These are phyloP conservation scores for Drosophila teissieri DNA, from an alignment of 1,140 invertebrate species.

Conservation along the genomic window DNA sequence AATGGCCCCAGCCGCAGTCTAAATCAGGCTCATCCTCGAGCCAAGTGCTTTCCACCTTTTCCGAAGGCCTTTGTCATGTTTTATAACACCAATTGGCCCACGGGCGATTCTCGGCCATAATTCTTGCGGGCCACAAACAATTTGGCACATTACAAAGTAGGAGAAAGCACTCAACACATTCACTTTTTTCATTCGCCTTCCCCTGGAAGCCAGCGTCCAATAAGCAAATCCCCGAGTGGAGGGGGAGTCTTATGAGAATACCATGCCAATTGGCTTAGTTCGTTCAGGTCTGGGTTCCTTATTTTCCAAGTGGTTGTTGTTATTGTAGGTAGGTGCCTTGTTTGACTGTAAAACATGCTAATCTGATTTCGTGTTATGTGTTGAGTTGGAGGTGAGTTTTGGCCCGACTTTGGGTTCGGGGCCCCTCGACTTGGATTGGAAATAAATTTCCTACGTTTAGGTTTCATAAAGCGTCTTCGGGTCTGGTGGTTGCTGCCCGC, in stretches of 20 bases:
- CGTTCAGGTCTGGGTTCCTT: conserved; percentile 42
- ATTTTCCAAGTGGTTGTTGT: conserved; percentile 15
- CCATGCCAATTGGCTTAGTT: conserved; percentile 74
- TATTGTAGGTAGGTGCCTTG: conserved; percentile 45
- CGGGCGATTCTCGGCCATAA: conserved; percentile 64
- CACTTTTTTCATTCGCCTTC: conserved; percentile 63
- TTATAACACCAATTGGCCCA: conserved; percentile 71
- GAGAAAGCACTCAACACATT: conserved; percentile 80
- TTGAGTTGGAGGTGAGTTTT: conserved; percentile 59
- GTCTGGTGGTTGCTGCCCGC: conserved; percentile 29
- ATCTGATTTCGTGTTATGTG: conserved; percentile 83
- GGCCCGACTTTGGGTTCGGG: conserved; percentile 19
- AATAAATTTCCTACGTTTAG: conserved; percentile 83
- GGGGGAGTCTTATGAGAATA: conserved; percentile 46
- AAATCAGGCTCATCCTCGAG: conserved; percentile 2
- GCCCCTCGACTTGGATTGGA: conserved; percentile 41
- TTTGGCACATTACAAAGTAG: conserved; percentile 80
- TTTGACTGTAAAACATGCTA: conserved; percentile 79
- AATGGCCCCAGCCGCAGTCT: background rate
- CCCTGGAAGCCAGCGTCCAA: conserved; percentile 6
- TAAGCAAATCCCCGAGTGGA: conserved; percentile 23
- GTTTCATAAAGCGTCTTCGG: conserved; percentile 79
- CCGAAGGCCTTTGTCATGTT: conserved; percentile 53
- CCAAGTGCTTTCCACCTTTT: conserved; percentile 2
- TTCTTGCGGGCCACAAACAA: conserved; percentile 65